Base-by-base conservation (phyloP, 2,797 vertebrate genomes). In the Alauda arvensis region DNA sequence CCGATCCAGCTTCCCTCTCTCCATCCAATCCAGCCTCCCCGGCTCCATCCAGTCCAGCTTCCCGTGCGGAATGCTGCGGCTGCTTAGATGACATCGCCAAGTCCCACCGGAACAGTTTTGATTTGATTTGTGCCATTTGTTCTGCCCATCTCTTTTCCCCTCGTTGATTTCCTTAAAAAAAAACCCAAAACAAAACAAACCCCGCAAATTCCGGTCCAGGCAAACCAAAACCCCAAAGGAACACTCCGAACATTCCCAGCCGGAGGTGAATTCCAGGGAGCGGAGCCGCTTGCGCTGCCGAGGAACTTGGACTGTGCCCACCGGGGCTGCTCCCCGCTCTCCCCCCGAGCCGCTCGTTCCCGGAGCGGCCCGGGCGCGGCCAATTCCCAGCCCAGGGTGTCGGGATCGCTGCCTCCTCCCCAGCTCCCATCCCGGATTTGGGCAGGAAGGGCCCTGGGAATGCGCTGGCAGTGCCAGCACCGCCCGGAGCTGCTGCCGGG, bases 291-390 rank as follows among this genome's bases (percentile, higher is more conserved):
- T 87, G 92, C 95, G 61, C 94, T 87, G 92, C 92, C 61, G 52
- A 96, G 89, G 96, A 97, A 95, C 96, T 95, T 94, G 94, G 94
- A 96, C 96, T 96, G 96, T 97, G 96, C 96, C 97, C 96, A 88
- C 96, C 96, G 91, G 96, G 95, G 93, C 95, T 95, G 68, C 93
- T 91, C 75, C 85, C 77, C 87, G 25, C 88, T 89, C 68, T 89
- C 78, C 92, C 94, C 79, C 49, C 89, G 56, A 92, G 78, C 87
- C 63, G 75, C 83, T 76, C 39, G 10, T 34, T 40, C 39, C 87
- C 70, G 33, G 46, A 55, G 71, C 5, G 14, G 34, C 71, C 61
- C 33, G 53, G 24, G 46, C 2, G 65, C 1, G 8, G 7, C 26
- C 17, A 6, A 39, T 24, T 16, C 23, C 23, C 19, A 9, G 8